Evolutionary conservation across 2,888 invertebrate genomes (phyloP).

Genomic region (Phalera bucephala): DNA sequence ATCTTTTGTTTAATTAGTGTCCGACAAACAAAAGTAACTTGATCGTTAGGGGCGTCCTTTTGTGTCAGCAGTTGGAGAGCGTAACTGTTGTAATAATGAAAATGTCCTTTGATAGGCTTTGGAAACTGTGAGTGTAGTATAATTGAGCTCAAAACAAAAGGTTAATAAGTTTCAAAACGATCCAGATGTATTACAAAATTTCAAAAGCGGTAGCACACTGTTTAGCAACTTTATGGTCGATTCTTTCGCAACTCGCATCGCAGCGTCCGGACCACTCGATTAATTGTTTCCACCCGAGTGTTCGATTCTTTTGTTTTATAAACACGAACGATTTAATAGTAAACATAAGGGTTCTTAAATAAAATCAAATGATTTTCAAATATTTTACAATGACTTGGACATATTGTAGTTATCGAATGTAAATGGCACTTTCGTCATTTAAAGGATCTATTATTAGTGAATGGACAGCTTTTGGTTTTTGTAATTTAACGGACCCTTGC

Average conservation of each 20-base stretch:
- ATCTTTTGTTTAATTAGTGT: slow-evolving; percentile 77
- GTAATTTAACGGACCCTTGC: slow-evolving; percentile 56
- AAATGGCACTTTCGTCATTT: slow-evolving; percentile 15
- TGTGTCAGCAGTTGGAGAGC: slow-evolving; percentile 55
- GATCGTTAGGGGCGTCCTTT: slow-evolving; percentile 68
- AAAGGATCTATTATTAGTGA: slow-evolving; percentile 32
- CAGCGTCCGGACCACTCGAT: slow-evolving; percentile 80
- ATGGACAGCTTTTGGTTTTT: slow-evolving; percentile 52
- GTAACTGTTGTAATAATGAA: slow-evolving; percentile 62
- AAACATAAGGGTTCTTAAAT: slow-evolving; percentile 22
- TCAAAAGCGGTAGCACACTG: slow-evolving; percentile 76
- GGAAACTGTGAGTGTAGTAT: slow-evolving; percentile 56
- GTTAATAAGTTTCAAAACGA: slow-evolving; percentile 82
- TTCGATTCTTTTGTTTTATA: slow-evolving; percentile 68
- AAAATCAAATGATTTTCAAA: slow-evolving; percentile 16
- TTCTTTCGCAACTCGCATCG: slow-evolving; percentile 71
- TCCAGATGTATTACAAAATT: slow-evolving; percentile 79
- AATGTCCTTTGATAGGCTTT: slow-evolving; percentile 67
- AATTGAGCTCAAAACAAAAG: slow-evolving; percentile 72
- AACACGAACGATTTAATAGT: slow-evolving; percentile 46
- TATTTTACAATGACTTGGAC: slow-evolving; percentile 27
- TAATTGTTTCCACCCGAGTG: slow-evolving; percentile 75
- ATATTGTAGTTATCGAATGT: slow-evolving; percentile 27
- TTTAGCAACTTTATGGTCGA: slow-evolving; percentile 72
- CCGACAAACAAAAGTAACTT: slow-evolving; percentile 75